Evolutionary conservation across 2,797 vertebrate species (phyloP).

Genomic region (Squalus acanthias): DNA sequence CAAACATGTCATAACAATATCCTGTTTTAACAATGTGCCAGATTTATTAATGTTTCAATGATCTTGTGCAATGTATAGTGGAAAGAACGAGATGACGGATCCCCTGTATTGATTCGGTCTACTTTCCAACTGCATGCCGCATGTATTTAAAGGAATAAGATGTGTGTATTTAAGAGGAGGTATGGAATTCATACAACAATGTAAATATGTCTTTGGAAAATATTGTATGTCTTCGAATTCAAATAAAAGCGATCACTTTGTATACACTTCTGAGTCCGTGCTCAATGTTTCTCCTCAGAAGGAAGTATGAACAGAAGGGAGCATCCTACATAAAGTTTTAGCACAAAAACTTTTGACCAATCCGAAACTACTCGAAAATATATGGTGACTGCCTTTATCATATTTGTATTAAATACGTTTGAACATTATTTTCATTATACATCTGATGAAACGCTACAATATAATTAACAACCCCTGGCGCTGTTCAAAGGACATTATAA

Average conservation of each 20-base stretch:
- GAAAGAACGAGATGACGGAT: neutral
- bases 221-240: neutral
- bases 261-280: neutral
- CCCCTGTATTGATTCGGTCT: too few species aligned
- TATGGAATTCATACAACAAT: neutral
- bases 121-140: neutral
- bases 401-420: neutral
- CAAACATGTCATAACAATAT: neutral
- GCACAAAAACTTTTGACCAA: neutral
- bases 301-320: neutral
- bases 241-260: neutral
- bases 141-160: neutral
- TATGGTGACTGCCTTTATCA: neutral
- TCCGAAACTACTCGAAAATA: neutral
- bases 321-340: neutral
- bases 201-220: conserved; percentile 23
- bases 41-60: neutral
- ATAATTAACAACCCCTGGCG: neutral
- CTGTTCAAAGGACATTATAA: neutral
- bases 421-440: neutral
- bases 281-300: neutral
- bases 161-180: neutral
- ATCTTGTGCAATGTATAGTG: neutral
- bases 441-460: too few species aligned
- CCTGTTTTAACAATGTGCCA: neutral